Conservation (phyloP, 1,140 invertebrate species). For the Zaprionus ghesquierei region DNA sequence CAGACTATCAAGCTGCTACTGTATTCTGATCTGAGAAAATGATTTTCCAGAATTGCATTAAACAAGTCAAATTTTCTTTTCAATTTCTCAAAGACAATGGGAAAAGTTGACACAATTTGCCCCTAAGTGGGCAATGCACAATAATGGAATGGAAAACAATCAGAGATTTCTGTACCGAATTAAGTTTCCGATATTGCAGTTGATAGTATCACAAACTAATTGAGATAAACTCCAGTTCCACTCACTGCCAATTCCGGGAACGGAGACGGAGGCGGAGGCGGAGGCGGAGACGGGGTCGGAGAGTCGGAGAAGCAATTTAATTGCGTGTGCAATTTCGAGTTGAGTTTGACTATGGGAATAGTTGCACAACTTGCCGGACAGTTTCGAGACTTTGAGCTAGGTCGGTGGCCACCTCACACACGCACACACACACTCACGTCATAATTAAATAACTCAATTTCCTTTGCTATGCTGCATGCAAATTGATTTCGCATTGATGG, state of each 20-base stretch:
- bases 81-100: neutral
- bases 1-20: neutral
- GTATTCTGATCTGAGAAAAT: neutral
- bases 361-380: neutral
- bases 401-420: neutral
- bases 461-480: conserved; percentile 16
- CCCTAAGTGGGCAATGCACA: neutral
- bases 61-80: neutral
- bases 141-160: neutral
- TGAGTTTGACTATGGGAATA: neutral
- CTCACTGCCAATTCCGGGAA: no score
- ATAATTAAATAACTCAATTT: conserved; percentile 51
- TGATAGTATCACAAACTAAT: conserved; percentile 25
- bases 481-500: conserved; percentile 57
- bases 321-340: conserved; percentile 24
- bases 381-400: neutral
- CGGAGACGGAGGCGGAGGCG: neutral
- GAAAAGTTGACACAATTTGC: neutral
- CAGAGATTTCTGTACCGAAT: neutral
- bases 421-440: neutral
- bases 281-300: neutral
- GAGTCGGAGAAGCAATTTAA: conserved; percentile 9
- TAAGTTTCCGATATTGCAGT: neutral
- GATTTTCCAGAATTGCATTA: neutral
- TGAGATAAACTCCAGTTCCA: conserved; percentile 10